Base-by-base conservation (phyloP, 1,140 invertebrate genomes). In the Armadillidium nasatum region DNA sequence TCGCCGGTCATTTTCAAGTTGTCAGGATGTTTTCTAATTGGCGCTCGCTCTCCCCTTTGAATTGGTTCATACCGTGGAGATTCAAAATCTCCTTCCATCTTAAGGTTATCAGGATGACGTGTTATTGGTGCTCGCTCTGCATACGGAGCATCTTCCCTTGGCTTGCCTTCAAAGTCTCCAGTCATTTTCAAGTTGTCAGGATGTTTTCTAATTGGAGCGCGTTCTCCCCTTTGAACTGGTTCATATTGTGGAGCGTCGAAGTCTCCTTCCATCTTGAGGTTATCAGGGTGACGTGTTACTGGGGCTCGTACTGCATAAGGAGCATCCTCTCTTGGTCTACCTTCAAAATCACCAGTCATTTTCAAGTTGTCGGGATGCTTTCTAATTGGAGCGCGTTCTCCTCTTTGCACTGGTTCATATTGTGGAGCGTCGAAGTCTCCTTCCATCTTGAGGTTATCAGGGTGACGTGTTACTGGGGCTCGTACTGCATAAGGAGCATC, bases 261-360 rank as follows among this genome's bases (percentile, higher is more conserved):
- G 72, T 85, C 83, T 10, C 88, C 88, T 83, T 88, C 87, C 0
- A 86, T 83, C 44, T 83, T 85, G 7, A 89, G 77, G 82, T 89
- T 89, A 79, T 89, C 88, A 33, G 84, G 82, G 68, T 85, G 87
- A 71, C 83, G 84, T 4, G 86, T 84, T 15, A 77, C 10, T 44
- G 76, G 74, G 11, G 72, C 72, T 54, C 77, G 70, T 44, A 76
- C 77, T 19, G 68, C 76, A 13, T 75, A 70, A 9, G 54, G 72
- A 33, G 66, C 11, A 83, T 85, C 74, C 84, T 84, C 44, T 66
- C 10, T 75, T 13, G 50, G 7, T 21, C 84, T 82, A 72, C 87
- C 86, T 74, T 88, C 87, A 81, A 92, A 91, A 11, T 89, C 87
- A 11, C 90, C 90, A 82, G 90, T 86, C 46, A 86, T 85, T 79